Evolutionary conservation across 2,113 vertebrate species (phyloP).

Genomic region (Pipra filicauda): DNA sequence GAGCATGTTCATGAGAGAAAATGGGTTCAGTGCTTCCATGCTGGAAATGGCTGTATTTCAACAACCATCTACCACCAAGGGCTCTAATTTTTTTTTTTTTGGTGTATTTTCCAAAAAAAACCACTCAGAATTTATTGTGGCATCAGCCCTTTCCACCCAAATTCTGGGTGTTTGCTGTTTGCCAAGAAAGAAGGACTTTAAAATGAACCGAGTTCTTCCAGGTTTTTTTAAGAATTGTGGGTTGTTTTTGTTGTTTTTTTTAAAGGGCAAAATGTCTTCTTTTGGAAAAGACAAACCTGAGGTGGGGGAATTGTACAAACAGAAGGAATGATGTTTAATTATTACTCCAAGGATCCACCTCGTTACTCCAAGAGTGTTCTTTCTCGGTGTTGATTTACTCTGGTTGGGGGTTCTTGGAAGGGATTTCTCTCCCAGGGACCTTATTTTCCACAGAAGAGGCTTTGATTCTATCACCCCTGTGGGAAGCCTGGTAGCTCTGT

Average conservation of each 20-base stretch:
- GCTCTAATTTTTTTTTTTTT: neutral
- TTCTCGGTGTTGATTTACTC: neutral
- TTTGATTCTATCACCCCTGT: neutral
- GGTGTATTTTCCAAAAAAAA: neutral
- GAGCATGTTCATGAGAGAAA: neutral
- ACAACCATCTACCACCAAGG: neutral
- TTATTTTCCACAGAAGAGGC: neutral
- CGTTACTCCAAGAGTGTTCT: neutral
- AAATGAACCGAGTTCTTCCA: neutral
- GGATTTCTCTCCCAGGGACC: neutral
- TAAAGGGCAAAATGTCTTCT: neutral
- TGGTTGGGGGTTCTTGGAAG: neutral
- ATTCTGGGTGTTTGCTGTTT: neutral
- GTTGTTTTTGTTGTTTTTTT: neutral
- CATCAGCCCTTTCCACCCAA: neutral
- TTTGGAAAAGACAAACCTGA: neutral
- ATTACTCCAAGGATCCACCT: neutral
- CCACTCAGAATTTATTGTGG: neutral
- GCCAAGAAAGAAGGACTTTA: neutral
- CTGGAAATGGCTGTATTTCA: neutral
- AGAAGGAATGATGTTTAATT: neutral
- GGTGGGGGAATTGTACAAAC: neutral
- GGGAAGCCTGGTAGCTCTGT: neutral
- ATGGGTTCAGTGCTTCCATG: constrained; percentile 8
- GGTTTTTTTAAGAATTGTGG: neutral